Percentiles rank a stretch among this genome's conserved stretches.
These are phyloP conservation scores for Habrosyne pyritoides DNA, from an alignment of 2,888 invertebrate genomes.

Conservation along the genomic window DNA sequence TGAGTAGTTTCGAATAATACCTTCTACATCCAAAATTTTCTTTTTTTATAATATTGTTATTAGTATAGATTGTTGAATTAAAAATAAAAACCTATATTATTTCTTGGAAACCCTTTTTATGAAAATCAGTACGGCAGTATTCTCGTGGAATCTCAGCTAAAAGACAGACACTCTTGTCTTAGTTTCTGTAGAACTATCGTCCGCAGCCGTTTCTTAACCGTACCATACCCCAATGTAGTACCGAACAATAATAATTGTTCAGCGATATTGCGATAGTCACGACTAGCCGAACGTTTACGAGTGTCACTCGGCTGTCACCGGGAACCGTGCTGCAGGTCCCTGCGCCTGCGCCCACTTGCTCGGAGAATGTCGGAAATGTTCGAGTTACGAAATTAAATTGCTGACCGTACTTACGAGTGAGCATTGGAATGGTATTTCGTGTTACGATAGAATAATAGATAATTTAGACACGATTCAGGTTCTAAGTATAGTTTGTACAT, in stretches of 20 bases:
- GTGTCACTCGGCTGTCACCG: slow-evolving; percentile 43
- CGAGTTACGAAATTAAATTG: slow-evolving; percentile 21
- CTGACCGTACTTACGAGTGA: not conserved
- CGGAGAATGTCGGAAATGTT: slow-evolving; percentile 32
- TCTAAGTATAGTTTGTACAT: not conserved
- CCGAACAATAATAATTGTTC: slow-evolving; percentile 11
- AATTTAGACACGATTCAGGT: slow-evolving; percentile 11
- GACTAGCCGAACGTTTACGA: slow-evolving; percentile 21
- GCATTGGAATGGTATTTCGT: not conserved
- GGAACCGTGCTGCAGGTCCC: slow-evolving; percentile 40
- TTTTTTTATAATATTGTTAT: too few species aligned
- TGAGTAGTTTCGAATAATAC: too few species aligned
- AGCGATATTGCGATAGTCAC: slow-evolving; percentile 51
- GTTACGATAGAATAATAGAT: slow-evolving; percentile 10
- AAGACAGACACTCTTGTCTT: too few species aligned
- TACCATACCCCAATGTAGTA: slow-evolving; percentile 4
- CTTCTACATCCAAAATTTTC: too few species aligned
- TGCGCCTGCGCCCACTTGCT: slow-evolving; percentile 54
- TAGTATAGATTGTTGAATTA: too few species aligned
- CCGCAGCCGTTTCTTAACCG: not conserved
- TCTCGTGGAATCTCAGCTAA: too few species aligned
- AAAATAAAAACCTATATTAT: too few species aligned
- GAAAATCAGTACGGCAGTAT: too few species aligned
- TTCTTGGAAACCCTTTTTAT: too few species aligned
- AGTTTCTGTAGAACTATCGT: too few species aligned